These are phyloP conservation scores for Polydrusus cervinus DNA, from an alignment of 2,888 invertebrate genomes.

Conservation along the genomic window DNA sequence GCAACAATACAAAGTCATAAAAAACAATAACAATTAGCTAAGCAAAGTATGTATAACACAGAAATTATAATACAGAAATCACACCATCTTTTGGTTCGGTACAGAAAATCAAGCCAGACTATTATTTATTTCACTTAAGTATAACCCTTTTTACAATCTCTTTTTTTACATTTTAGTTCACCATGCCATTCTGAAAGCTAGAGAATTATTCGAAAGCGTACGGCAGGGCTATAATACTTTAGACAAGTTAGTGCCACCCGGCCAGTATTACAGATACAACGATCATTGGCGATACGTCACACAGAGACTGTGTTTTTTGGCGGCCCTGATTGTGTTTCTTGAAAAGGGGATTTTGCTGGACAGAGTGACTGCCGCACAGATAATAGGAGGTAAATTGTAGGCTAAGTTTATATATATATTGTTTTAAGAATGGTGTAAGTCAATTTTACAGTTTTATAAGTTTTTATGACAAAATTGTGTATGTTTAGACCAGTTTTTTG, in stretches of 20 bases:
- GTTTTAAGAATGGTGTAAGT: too few species aligned
- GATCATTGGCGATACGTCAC: slow-evolving; percentile 91
- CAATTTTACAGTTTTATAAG: not conserved
- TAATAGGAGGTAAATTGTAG: slow-evolving; percentile 79
- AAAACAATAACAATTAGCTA: too few species aligned
- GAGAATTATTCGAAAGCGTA: slow-evolving; percentile 80
- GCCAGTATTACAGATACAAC: slow-evolving; percentile 90
- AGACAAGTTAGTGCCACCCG: slow-evolving; percentile 79
- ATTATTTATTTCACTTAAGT: too few species aligned
- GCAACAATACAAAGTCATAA: too few species aligned
- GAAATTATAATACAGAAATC: too few species aligned
- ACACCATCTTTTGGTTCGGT: too few species aligned
- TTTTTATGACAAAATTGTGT: not conserved
- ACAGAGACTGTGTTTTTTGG: slow-evolving; percentile 85
- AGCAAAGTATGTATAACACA: too few species aligned
- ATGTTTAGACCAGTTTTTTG: not conserved
- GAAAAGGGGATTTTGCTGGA: slow-evolving; percentile 84
- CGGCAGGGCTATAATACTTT: slow-evolving; percentile 78
- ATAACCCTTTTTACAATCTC: not conserved
- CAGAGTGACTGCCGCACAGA: slow-evolving; percentile 83
- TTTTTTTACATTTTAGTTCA: slow-evolving; percentile 71
- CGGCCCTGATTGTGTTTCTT: slow-evolving; percentile 86
- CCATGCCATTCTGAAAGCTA: slow-evolving; percentile 77
- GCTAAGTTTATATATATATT: too few species aligned
- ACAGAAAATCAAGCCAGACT: too few species aligned